Evolutionary conservation across 2,113 vertebrate species (phyloP).

Genomic region (Lanius ludovicianus): DNA sequence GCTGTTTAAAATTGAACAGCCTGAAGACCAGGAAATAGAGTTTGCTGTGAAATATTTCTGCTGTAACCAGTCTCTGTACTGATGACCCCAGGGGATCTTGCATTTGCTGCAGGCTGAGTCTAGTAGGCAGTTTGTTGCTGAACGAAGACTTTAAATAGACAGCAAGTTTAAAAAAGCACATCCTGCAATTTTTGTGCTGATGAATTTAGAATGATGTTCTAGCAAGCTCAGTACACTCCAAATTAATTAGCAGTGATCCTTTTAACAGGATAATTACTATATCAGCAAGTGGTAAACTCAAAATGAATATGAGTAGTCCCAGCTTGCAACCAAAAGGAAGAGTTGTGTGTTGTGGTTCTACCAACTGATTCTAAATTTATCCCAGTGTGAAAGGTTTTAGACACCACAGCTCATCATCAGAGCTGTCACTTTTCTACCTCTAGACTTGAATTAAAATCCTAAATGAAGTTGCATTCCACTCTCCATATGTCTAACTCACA

Average conservation of each 20-base stretch:
- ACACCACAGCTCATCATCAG: not conserved
- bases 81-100: not conserved
- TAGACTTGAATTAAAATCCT: slow-evolving; percentile 2
- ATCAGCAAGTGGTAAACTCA: slow-evolving; percentile 29
- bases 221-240: slow-evolving; percentile 12
- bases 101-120: slow-evolving; percentile 20
- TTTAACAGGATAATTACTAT: slow-evolving; percentile 32
- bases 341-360: not conserved
- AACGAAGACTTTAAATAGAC: slow-evolving; percentile 25
- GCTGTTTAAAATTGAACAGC: slow-evolving; percentile 11
- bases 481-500: not conserved
- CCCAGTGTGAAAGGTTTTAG: not conserved
- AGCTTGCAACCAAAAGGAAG: not conserved
- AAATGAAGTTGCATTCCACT: not conserved
- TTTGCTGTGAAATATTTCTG: slow-evolving; percentile 15
- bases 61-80: not conserved
- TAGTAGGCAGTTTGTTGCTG: not conserved
- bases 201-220: slow-evolving; percentile 36
- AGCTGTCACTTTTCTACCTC: not conserved
- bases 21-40: not conserved
- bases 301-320: not conserved
- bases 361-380: not conserved
- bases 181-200: slow-evolving; percentile 31
- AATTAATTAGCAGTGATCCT: slow-evolving; percentile 46
- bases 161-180: not conserved